A percentile compares a stretch with the other conserved stretches of the same genome.
Conservation (phyloP, 1,140 invertebrate species). For the Halyomorpha halys region DNA sequence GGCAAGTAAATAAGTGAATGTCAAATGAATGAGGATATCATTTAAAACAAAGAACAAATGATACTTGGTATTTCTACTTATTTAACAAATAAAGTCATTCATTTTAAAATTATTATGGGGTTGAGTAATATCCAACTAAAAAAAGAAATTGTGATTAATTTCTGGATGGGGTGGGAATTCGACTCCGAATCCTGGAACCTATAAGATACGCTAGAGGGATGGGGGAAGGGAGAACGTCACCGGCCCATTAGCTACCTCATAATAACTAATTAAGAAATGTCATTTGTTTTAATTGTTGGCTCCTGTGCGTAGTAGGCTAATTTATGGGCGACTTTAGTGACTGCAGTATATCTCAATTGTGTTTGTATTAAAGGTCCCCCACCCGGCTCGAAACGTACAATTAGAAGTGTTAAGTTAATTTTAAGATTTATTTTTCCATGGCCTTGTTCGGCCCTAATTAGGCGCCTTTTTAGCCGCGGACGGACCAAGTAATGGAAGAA, state of each 20-base stretch:
- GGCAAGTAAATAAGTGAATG: too few relatives aligned
- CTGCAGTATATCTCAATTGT: constrained; percentile 29
- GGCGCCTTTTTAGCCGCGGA: constrained; percentile 25
- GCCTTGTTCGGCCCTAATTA: constrained; percentile 27
- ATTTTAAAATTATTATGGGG: too few relatives aligned
- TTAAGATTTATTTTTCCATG: constrained; percentile 29
- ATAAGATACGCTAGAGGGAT: constrained; percentile 18
- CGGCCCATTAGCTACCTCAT: constrained; percentile 24
- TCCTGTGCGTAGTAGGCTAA: constrained; percentile 24
- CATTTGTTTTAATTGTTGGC: constrained; percentile 31
- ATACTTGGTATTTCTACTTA: too few relatives aligned
- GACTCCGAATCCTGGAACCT: constrained; percentile 15
- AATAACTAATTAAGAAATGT: constrained; percentile 32
- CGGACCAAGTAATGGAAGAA: constrained; percentile 28
- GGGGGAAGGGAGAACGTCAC: constrained; percentile 8
- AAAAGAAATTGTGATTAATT: too few relatives aligned
- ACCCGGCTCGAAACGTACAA: constrained; percentile 26
- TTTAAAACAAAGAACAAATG: too few relatives aligned
- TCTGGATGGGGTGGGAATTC: too few relatives aligned
- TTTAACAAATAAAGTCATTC: too few relatives aligned
- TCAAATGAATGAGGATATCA: too few relatives aligned
- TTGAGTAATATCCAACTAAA: too few relatives aligned
- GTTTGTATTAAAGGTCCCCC: constrained; percentile 28
- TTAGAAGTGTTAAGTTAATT: constrained; percentile 30
- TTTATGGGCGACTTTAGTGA: constrained; percentile 28